Base-by-base conservation (phyloP, 2,888 invertebrate species). In the Timandra comae region DNA sequence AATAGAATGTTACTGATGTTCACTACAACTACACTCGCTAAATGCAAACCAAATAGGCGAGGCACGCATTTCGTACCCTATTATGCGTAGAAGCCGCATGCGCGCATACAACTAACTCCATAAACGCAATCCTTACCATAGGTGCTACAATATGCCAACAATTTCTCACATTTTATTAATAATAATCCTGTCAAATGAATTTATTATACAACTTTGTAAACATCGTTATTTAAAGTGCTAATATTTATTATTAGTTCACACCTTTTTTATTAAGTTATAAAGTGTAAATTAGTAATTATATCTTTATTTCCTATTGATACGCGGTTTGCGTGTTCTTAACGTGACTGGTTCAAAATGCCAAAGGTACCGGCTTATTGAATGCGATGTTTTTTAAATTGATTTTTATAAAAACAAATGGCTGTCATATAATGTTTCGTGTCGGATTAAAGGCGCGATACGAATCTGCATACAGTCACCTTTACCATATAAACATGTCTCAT, bases 401-500 rank as follows among this genome's bases (percentile, higher is more conserved):
- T 52, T 40, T 32, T 26, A 41, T 33, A 43, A 40, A 63, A 65
- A 72, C 69, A 69, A 69, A 63, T 59, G 56, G 54, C 55, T 70
- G 67, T 73, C 67, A 64, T 62, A 61, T 56, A 63, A 72, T 72
- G 63, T 63, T 61, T 70, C 71, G 63, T 75, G 74, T 70, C 72
- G 64, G 68, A 70, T 64, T 48, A 43, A 46, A 58, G 47, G 56
- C 71, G 68, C 75, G 73, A 74, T 73, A 50, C 71, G 69, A 73
- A 82, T 81, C 78, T 80, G 55, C 80, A 80, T 82, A 80, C 48
- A 62, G 73, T 79, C 75, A 81, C 82, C 81, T 81, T 80, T 80
- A 69, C 69, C 69, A 78, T 56, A 57, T 55, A 61, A 64, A 59
- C 53, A 64, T 52, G 56, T 52, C 59, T 41, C 49, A 76, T 69